Evolutionary conservation across 1,140 invertebrate species (phyloP).

Genomic region (Drosophila nebulosa): DNA sequence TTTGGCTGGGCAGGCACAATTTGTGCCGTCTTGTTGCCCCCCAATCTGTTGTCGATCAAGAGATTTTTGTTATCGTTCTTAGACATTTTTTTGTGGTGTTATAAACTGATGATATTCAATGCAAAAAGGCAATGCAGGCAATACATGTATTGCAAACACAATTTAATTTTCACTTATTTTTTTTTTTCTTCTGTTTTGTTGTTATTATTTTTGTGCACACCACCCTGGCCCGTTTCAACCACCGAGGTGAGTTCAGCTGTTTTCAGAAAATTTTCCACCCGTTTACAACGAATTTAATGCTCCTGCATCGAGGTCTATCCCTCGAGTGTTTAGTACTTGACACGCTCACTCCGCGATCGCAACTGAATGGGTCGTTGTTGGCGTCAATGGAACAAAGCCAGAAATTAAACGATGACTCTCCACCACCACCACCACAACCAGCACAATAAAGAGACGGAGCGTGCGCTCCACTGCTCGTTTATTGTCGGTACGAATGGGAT

Average conservation of each 20-base stretch:
- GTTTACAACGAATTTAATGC: constrained; percentile 20
- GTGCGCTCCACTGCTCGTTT: neutral
- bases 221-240: constrained; percentile 52
- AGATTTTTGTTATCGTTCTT: constrained; percentile 81
- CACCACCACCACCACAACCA: constrained; percentile 15
- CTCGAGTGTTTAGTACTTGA: constrained; percentile 40
- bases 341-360: constrained; percentile 66
- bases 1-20: constrained; percentile 86
- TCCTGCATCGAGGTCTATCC: neutral
- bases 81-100: constrained; percentile 66
- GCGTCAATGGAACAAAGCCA: constrained; percentile 58
- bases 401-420: constrained; percentile 28
- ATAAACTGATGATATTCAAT: constrained; percentile 65
- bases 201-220: constrained; percentile 16
- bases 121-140: constrained; percentile 10
- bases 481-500: neutral
- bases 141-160: constrained; percentile 6
- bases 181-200: constrained; percentile 12
- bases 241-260: constrained; percentile 38
- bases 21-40: constrained; percentile 56
- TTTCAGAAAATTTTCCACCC: constrained; percentile 70
- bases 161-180: neutral
- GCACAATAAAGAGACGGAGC: constrained; percentile 15
- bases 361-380: constrained; percentile 56
- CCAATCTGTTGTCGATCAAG: constrained; percentile 81